Conservation (phyloP, 2,888 invertebrate species). For the Rhodophaea formosa region DNA sequence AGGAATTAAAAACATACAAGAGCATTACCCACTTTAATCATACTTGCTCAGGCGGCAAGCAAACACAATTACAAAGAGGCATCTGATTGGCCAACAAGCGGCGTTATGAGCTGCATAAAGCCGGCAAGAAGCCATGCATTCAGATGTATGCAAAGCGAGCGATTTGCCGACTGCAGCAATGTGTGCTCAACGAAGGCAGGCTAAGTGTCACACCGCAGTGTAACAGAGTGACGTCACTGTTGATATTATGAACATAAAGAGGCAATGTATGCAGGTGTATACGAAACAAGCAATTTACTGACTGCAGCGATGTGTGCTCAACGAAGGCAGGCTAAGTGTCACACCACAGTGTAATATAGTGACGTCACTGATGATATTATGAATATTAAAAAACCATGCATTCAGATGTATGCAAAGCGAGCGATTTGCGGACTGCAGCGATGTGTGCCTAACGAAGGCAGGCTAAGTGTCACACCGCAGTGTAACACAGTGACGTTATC, state of each 20-base stretch:
- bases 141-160: constrained; percentile 14
- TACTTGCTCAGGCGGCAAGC: not conserved
- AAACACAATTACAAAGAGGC: not conserved
- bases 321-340: not conserved
- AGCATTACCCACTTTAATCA: not conserved
- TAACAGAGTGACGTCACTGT: not conserved
- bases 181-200: not conserved
- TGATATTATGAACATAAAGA: too few species aligned
- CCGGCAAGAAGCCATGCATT: constrained; percentile 3
- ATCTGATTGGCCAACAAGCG: not conserved
- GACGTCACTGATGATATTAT: not conserved
- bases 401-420: constrained; percentile 15
- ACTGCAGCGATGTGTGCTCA: not conserved
- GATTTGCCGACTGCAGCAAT: constrained; percentile 6
- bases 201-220: not conserved
- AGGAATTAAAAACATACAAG: too few species aligned
- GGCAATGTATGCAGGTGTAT: too few species aligned
- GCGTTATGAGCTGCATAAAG: constrained; percentile 3
- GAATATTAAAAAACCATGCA: not conserved
- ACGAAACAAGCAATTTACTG: too few species aligned
- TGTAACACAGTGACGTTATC: not conserved
- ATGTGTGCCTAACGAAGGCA: not conserved
- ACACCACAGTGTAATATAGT: not conserved
- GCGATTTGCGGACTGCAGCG: constrained; percentile 8
- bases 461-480: not conserved